Evolutionary conservation across 2,888 invertebrate species (phyloP).

Genomic region (Pimpla rufipes): DNA sequence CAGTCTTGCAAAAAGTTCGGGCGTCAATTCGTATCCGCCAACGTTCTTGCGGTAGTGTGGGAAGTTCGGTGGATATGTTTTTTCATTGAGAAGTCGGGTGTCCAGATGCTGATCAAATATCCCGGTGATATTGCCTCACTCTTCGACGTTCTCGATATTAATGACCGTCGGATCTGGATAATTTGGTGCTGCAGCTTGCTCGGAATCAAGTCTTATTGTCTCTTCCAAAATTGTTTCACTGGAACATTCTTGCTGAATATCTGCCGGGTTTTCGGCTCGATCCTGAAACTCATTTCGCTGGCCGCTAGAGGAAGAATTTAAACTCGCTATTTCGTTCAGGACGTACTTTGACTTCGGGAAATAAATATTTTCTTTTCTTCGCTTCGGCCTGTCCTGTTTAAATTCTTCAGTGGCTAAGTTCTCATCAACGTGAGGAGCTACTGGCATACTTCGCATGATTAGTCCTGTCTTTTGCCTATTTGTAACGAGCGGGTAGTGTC

Average conservation of each 20-base stretch:
- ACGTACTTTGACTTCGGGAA: neutral
- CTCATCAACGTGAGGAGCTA: neutral
- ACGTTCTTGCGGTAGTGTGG: conserved; percentile 16
- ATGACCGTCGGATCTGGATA: too few relatives aligned
- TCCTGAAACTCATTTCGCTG: too few relatives aligned
- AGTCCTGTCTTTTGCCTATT: conserved; percentile 8
- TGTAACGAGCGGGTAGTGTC: conserved; percentile 28
- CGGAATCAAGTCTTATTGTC: neutral
- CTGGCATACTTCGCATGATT: neutral
- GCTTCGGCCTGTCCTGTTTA: neutral
- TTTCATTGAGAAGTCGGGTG: conserved; percentile 13
- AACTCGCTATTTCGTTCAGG: too few relatives aligned
- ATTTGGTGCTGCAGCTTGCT: too few relatives aligned
- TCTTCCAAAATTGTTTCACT: neutral
- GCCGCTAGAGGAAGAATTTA: too few relatives aligned
- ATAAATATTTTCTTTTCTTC: neutral
- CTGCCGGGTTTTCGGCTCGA: too few relatives aligned
- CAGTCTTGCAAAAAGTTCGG: conserved; percentile 2
- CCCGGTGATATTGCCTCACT: too few relatives aligned
- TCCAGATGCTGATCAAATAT: too few relatives aligned
- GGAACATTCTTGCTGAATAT: too few relatives aligned
- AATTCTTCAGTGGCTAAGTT: conserved; percentile 7
- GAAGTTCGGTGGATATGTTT: conserved; percentile 12
- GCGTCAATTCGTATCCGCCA: neutral
- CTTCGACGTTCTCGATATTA: too few relatives aligned